Base-by-base conservation (phyloP, 2,113 vertebrate genomes). In the Oncorhynchus mykiss region DNA sequence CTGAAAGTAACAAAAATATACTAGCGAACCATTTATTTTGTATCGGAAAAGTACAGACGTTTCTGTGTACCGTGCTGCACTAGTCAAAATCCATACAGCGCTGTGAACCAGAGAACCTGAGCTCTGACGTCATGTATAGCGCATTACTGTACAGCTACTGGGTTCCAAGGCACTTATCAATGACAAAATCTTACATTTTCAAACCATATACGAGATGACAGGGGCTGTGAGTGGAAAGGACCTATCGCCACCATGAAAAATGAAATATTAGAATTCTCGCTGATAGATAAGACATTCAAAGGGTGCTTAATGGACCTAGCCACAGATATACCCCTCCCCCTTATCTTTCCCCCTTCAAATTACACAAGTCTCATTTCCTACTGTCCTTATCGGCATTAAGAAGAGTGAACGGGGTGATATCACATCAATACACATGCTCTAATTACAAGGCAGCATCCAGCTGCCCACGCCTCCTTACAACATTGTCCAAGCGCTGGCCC, bases 391-490 rank as follows among this genome's bases (percentile, higher is more conserved):
- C 79, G 71, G 18, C 18, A 67, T 12, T 14, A n/a, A 39, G 71
- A n/a, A 49, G 71, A 84, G 71, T n/a, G 70, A 59, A 75, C 13
- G 45, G 66, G 62, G 73, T 70, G 70, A 82, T 54, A 11, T 4
- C 27, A 73, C 80, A 78, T 85, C 84, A 84, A 78, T 80, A 80
- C 71, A 79, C 72, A 67, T 59, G 80, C 69, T 70, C 70, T 87
- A 82, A 88, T 88, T 87, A 82, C 45, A 75, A 76, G 54, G 48
- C 20, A 67, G 76, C 72, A 83, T 77, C 71, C 54, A 60, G 66
- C 72, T 49, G 67, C 72, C 71, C 51, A 54, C 14, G 16, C 3
- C 51, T 51, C 49, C 49, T 54, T 16, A 54, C 49, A 54, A 54
- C 49, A 54, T 54, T 54, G 12, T 54, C 49, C 16, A 54, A 54